Evolutionary conservation across 2,113 vertebrate species (phyloP), one percentile per base, ranked within the genome.

Genomic region (Paramormyrops kingsleyae): DNA sequence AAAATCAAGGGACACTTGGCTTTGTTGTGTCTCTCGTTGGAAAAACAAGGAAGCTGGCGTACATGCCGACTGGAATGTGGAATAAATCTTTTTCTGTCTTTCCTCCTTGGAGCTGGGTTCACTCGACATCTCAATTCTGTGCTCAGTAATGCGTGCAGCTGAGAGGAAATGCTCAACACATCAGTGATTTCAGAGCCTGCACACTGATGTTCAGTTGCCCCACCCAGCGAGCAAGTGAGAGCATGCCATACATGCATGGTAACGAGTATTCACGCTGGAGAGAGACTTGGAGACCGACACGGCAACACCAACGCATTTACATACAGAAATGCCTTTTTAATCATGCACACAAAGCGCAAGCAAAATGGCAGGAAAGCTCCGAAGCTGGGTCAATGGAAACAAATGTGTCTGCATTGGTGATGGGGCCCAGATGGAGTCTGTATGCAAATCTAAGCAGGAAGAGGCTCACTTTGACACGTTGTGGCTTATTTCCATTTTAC

Each of bases 81-180:
- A 53, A 56, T 87, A 91, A 90, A 88, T 88, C 44, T 46, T 52
- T 87, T 62, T 66, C 89, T 77, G 83, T 74, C 42, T 83, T 56
- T 89, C 83, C 42, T 90, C 87, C 52, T 56, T 87, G 46, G n/a
- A 80, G 39, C 88, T 62, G 66, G 88, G 50, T 91, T 91, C 85
- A 90, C 88, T 91, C 88, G 52, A 91, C 88, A 80, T 90, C 77
- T 91, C 83, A 89, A 47, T 12, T 35, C 89, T 91, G 87, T 74
- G 87, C 83, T 91, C 89, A 89, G 19, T 89, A 46, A 52, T 89
- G 91, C 56, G 17, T 59, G 89, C 27, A 84, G 53, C 42, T 27
- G 87, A 87, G 56, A 87, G 42, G 86, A 50, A 74, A 89, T 91
- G 46, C 91, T 91, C 62, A 47, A 24, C 84, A 70, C n/a, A 35